Evolutionary conservation across 2,888 invertebrate genomes (phyloP).

Genomic region (Hartigia nigra): DNA sequence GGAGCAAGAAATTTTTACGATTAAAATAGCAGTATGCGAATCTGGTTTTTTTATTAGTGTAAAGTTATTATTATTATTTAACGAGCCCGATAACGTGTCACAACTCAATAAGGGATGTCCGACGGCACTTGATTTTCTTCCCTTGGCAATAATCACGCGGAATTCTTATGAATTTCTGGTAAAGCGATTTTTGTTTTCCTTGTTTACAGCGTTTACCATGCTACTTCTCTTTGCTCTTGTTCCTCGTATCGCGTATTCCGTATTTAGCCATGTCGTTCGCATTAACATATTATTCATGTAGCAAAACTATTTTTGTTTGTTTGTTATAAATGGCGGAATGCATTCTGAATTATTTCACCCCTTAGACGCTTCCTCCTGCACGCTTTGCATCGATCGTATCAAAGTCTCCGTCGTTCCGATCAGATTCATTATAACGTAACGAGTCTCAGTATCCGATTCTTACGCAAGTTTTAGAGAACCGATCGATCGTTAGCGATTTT

Average conservation of each 20-base stretch:
- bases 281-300: slow-evolving; percentile 13
- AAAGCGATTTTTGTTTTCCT: background rate
- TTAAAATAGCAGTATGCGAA: background rate
- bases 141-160: background rate
- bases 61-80: background rate
- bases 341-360: slow-evolving; percentile 31
- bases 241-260: background rate
- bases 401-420: background rate
- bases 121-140: slow-evolving; percentile 24
- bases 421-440: background rate
- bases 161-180: background rate
- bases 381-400: background rate
- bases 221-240: background rate
- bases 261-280: background rate
- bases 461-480: background rate
- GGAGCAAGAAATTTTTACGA: background rate
- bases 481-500: background rate
- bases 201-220: background rate
- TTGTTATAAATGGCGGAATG: slow-evolving; percentile 40
- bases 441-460: background rate
- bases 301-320: slow-evolving; percentile 37
- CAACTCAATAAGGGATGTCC: slow-evolving; percentile 36
- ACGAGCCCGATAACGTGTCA: slow-evolving; percentile 8
- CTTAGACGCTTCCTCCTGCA: slow-evolving; percentile 8
- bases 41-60: background rate